phyloP scores from a whole-genome alignment of 2,888 invertebrate species.

The Rhopalosiphum nymphaeae region DNA sequence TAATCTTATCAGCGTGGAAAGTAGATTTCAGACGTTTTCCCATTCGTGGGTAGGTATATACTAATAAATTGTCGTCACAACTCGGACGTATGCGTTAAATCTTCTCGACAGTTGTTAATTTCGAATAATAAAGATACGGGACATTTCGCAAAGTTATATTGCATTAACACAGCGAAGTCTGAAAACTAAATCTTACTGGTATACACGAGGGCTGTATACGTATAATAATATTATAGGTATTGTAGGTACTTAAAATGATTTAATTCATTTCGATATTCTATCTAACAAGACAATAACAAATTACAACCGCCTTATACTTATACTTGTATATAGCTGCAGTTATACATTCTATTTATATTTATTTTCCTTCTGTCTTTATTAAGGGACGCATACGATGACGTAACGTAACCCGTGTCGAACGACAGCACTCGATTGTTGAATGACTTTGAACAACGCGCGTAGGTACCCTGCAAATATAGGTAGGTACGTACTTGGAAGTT shows the following conservation, averaged over 20 bases:
- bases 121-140: not conserved
- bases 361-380: not conserved
- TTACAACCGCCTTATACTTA: not conserved
- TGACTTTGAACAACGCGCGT: not conserved
- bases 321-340: not conserved
- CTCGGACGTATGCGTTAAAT: not conserved
- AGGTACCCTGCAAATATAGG: not conserved
- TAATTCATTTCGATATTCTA: constrained; percentile 1
- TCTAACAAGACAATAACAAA: not conserved
- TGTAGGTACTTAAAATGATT: not conserved
- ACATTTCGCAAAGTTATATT: constrained; percentile 24
- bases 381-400: not conserved
- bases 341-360: constrained; percentile 1
- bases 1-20: constrained; percentile 41
- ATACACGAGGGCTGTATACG: not conserved
- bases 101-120: constrained; percentile 44
- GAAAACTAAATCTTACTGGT: not conserved
- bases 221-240: not conserved
- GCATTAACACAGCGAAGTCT: not conserved
- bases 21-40: constrained; percentile 25
- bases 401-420: constrained; percentile 8
- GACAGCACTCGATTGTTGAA: not conserved
- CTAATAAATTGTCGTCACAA: not conserved
- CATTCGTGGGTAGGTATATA: constrained; percentile 15
- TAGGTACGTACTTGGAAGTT: not conserved